Evolutionary conservation across 2,888 invertebrate species (phyloP).

Genomic region (Drosophila formosana): DNA sequence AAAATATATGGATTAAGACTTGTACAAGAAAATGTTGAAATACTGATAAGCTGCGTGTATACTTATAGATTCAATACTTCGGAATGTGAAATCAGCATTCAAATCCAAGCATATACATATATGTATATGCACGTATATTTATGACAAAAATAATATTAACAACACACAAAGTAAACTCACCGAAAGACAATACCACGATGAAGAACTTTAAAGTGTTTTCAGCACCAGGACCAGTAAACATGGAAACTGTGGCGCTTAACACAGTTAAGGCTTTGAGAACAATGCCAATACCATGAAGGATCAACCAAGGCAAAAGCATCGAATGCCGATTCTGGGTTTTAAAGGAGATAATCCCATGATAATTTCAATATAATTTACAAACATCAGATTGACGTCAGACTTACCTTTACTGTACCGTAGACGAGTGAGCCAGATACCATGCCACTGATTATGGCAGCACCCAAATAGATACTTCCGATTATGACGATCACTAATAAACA

Average conservation of each 20-base stretch:
- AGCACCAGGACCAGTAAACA: too few relatives aligned
- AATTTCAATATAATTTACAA: not conserved
- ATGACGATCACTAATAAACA: not conserved
- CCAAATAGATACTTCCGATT: not conserved
- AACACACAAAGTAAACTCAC: not conserved
- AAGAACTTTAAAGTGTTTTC: too few relatives aligned
- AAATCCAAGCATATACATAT: not conserved
- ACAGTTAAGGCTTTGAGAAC: too few relatives aligned
- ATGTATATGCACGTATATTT: not conserved
- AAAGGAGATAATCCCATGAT: not conserved
- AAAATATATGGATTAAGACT: not conserved
- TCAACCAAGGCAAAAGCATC: conserved; percentile 33
- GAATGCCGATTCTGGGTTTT: not conserved
- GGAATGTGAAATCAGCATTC: not conserved
- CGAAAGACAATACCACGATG: not conserved
- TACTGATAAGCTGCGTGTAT: not conserved
- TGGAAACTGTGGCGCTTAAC: too few relatives aligned
- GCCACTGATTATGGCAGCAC: not conserved
- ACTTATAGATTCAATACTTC: not conserved
- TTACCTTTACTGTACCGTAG: conserved; percentile 78
- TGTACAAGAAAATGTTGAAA: not conserved
- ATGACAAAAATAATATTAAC: not conserved
- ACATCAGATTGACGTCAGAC: not conserved
- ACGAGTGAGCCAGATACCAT: not conserved
- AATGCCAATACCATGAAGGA: conserved; percentile 43